phyloP scores from a whole-genome alignment of 1,140 invertebrate genomes.

The Aradophagus sp. region DNA sequence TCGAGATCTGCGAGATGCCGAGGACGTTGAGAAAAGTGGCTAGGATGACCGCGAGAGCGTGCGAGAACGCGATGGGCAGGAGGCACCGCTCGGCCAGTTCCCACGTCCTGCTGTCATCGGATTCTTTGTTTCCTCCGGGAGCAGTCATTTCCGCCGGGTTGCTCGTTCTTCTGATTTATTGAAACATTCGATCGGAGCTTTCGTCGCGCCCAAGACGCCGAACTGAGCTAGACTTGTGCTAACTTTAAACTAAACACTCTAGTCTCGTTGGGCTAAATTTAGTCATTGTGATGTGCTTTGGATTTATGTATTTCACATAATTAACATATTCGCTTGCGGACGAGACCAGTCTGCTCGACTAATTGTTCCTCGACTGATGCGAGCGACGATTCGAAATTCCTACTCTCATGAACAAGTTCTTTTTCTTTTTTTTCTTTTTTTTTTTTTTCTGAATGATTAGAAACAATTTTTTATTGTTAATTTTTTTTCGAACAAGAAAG shows the following conservation, averaged over 20 bases:
- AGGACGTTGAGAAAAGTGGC: constrained; percentile 82
- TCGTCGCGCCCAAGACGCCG: constrained; percentile 60
- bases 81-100: constrained; percentile 85
- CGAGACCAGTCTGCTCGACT: too few species aligned
- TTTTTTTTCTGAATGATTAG: too few species aligned
- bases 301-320: constrained; percentile 64
- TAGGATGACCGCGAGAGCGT: constrained; percentile 83
- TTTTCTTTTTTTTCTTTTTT: too few species aligned
- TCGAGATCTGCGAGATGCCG: constrained; percentile 82
- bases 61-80: constrained; percentile 85
- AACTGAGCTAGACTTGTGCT: constrained; percentile 70
- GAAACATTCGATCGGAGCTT: constrained; percentile 63
- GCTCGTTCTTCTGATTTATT: constrained; percentile 49
- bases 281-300: constrained; percentile 64
- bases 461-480: too few species aligned
- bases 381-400: too few species aligned
- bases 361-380: too few species aligned
- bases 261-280: constrained; percentile 71
- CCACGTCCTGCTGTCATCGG: constrained; percentile 78
- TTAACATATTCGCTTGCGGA: constrained; percentile 38
- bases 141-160: constrained; percentile 59
- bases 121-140: constrained; percentile 61
- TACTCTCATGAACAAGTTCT: too few species aligned
- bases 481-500: too few species aligned
- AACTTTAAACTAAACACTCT: constrained; percentile 74